Percentiles rank a stretch among this genome's conserved stretches.
Conservation (phyloP, 2,797 vertebrate genomes). For the Chromis chromis region DNA sequence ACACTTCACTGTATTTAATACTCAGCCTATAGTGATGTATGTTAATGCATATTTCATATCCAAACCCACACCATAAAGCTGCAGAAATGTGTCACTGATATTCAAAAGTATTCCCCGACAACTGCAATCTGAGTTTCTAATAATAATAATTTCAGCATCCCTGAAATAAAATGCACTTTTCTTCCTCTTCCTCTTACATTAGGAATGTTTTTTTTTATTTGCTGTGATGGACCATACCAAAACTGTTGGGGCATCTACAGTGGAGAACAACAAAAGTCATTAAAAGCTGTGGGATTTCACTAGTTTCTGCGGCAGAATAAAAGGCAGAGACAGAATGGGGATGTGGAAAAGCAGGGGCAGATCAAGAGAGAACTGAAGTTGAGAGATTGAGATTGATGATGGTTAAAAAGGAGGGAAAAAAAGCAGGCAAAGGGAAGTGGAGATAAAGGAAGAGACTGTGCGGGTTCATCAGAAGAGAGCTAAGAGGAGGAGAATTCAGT, state of each 20-base stretch:
- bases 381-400: slow-evolving; percentile 31
- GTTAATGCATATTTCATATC: slow-evolving; percentile 22
- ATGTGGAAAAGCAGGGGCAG: slow-evolving; percentile 36
- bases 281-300: slow-evolving; percentile 34
- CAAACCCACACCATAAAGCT: slow-evolving; percentile 13
- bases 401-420: not conserved
- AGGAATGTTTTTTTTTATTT: not conserved
- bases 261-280: slow-evolving; percentile 4
- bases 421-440: not conserved
- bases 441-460: slow-evolving; percentile 8
- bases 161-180: slow-evolving; percentile 18
- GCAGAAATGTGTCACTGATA: slow-evolving; percentile 6
- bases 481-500: not conserved
- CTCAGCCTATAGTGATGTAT: not conserved
- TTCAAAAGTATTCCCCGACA: not conserved
- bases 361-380: slow-evolving; percentile 42
- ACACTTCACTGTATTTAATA: slow-evolving; percentile 35
- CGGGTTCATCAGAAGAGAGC: slow-evolving; percentile 23
- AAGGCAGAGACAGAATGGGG: slow-evolving; percentile 23
- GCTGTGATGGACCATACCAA: not conserved
- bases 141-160: slow-evolving; percentile 24
- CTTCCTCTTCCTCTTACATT: not conserved
- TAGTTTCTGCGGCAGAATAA: slow-evolving; percentile 16
- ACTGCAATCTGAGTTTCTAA: slow-evolving; percentile 11
- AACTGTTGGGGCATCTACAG: slow-evolving; percentile 2